Evolutionary conservation across 2,797 vertebrate genomes (phyloP).

Genomic region (Podarcis lilfordi): DNA sequence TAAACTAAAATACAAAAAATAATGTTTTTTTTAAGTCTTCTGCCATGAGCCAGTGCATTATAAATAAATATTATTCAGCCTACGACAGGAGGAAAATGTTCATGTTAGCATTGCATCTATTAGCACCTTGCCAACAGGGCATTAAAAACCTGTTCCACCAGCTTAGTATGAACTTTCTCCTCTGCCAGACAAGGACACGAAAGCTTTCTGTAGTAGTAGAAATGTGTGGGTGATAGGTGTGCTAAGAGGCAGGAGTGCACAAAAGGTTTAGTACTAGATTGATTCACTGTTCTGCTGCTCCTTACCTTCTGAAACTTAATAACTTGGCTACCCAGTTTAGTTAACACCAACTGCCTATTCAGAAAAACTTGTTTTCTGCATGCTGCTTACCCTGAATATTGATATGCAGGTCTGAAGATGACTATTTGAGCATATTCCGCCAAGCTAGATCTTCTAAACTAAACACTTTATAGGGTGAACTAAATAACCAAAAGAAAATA

Average conservation of each 20-base stretch:
- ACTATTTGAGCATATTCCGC: not conserved
- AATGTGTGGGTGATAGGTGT: not conserved
- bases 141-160: not conserved
- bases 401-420: no score
- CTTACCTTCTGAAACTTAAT: not conserved
- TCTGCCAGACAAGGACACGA: not conserved
- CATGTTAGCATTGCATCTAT: not conserved
- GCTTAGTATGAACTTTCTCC: not conserved
- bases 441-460: not conserved
- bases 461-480: not conserved
- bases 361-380: not conserved
- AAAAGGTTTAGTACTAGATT: not conserved
- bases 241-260: not conserved
- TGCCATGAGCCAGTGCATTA: not conserved
- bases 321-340: not conserved
- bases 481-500: not conserved
- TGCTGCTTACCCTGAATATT: not conserved
- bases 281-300: not conserved
- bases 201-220: not conserved
- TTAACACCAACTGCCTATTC: not conserved
- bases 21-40: not conserved
- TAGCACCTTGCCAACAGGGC: conserved; percentile 12
- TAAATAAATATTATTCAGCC: not conserved
- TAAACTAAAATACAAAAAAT: no score
- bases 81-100: not conserved